These are phyloP conservation scores for Tetranychus cinnabarinus DNA, from an alignment of 1,140 invertebrate species.

Conservation along the genomic window DNA sequence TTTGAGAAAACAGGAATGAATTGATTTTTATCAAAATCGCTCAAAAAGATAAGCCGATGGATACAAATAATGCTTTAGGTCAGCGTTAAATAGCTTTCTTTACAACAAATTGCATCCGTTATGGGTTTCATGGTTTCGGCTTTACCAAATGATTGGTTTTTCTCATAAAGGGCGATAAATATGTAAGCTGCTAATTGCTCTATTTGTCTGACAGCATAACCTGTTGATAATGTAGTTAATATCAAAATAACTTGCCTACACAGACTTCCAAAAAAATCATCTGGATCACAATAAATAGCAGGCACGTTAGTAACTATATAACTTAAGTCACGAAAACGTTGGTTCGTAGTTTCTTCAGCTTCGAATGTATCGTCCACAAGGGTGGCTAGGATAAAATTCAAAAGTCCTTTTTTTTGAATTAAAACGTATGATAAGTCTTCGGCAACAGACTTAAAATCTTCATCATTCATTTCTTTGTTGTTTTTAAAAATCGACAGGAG, in stretches of 20 bases:
- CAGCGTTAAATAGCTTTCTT: not conserved
- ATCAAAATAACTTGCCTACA: not conserved
- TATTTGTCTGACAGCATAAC: not conserved
- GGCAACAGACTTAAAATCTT: not conserved
- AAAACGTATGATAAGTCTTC: not conserved
- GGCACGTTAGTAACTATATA: not conserved
- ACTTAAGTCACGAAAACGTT: not conserved
- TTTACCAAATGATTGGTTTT: not conserved
- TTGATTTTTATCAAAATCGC: not conserved
- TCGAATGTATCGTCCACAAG: conserved; percentile 2
- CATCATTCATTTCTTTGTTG: not conserved
- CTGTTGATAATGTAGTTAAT: not conserved
- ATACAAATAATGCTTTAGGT: not conserved
- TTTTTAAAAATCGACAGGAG: not conserved
- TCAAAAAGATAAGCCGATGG: not conserved
- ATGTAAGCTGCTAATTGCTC: not conserved
- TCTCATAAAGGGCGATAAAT: not conserved
- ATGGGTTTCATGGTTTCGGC: not conserved
- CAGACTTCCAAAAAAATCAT: not conserved
- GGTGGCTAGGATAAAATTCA: not conserved
- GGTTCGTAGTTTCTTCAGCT: not conserved
- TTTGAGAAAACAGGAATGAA: not conserved
- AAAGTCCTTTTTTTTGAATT: not conserved
- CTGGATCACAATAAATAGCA: not conserved
- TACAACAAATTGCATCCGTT: not conserved